phyloP scores from a whole-genome alignment of 2,888 invertebrate genomes.

The Phlogophora meticulosa region DNA sequence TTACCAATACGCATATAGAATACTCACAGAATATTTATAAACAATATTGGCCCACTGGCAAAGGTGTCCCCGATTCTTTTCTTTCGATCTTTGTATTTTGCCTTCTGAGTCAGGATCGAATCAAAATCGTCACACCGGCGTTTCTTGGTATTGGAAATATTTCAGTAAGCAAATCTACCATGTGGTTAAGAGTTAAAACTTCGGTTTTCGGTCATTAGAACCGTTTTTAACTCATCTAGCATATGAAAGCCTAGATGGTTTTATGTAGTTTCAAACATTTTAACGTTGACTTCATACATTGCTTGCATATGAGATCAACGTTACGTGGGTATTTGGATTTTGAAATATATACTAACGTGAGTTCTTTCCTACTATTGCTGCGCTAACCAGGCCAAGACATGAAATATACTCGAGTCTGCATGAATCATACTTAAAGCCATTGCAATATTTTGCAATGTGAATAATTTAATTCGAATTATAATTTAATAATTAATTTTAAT shows the following conservation, averaged over 20 bases:
- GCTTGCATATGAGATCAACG: too few relatives aligned
- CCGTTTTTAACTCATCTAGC: background rate
- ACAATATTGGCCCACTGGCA: too few relatives aligned
- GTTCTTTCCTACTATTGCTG: constrained; percentile 26
- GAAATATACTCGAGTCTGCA: constrained; percentile 33
- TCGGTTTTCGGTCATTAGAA: background rate
- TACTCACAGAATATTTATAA: background rate
- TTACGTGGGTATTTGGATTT: background rate
- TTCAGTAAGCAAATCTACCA: background rate
- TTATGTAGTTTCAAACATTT: too few relatives aligned
- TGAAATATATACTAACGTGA: constrained; percentile 3
- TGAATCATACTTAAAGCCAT: constrained; percentile 50
- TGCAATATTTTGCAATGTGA: constrained; percentile 58
- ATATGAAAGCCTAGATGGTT: background rate
- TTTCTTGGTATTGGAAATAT: too few relatives aligned
- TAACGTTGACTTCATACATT: too few relatives aligned
- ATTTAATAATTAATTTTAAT: constrained; percentile 63
- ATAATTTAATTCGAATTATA: constrained; percentile 49
- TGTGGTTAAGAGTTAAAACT: background rate
- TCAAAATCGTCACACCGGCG: too few relatives aligned
- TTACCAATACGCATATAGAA: background rate
- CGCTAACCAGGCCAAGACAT: constrained; percentile 15
- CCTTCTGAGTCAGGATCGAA: too few relatives aligned
- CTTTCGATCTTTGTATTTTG: too few relatives aligned
- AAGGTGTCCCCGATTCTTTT: too few relatives aligned